Conservation (phyloP, 2,888 invertebrate genomes). For the Agriopis leucophaearia region DNA sequence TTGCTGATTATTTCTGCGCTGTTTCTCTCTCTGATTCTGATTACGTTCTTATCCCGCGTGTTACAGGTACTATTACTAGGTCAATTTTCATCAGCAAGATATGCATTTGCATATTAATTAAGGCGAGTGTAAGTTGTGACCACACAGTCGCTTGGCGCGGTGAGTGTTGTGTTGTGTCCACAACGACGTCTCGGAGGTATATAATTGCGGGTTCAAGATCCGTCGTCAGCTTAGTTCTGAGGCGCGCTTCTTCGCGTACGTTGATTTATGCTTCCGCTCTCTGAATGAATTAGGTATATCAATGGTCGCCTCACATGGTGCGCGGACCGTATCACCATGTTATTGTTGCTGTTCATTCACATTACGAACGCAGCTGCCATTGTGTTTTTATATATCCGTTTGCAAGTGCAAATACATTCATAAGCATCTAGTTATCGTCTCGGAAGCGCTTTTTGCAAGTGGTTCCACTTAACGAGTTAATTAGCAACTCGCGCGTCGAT, state of each 20-base stretch:
- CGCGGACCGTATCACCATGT: conserved; percentile 54
- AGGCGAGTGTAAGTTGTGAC: conserved; percentile 1
- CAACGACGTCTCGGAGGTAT: conserved; percentile 38
- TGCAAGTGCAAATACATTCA: conserved; percentile 38
- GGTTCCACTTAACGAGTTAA: conserved; percentile 25
- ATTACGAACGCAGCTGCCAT: conserved; percentile 61
- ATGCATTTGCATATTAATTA: conserved; percentile 1
- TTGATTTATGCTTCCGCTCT: conserved; percentile 81
- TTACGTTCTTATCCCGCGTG: background rate
- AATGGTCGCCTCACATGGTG: conserved; percentile 73
- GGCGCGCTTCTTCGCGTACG: conserved; percentile 63
- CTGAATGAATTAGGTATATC: conserved; percentile 81
- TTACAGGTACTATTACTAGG: background rate
- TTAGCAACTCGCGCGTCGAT: conserved; percentile 22
- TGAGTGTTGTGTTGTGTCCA: conserved; percentile 40
- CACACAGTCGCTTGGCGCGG: background rate
- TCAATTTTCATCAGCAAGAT: conserved; percentile 1
- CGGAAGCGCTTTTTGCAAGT: conserved; percentile 23
- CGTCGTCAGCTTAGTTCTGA: conserved; percentile 53
- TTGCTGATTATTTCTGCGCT: background rate
- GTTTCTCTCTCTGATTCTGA: conserved; percentile 5
- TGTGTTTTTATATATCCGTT: conserved; percentile 49
- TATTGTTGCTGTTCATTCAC: conserved; percentile 72
- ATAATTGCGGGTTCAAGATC: conserved; percentile 45
- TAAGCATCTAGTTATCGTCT: conserved; percentile 25